Evolutionary conservation across 2,113 vertebrate genomes (phyloP).

Genomic region (Himantopus leucocephalus): DNA sequence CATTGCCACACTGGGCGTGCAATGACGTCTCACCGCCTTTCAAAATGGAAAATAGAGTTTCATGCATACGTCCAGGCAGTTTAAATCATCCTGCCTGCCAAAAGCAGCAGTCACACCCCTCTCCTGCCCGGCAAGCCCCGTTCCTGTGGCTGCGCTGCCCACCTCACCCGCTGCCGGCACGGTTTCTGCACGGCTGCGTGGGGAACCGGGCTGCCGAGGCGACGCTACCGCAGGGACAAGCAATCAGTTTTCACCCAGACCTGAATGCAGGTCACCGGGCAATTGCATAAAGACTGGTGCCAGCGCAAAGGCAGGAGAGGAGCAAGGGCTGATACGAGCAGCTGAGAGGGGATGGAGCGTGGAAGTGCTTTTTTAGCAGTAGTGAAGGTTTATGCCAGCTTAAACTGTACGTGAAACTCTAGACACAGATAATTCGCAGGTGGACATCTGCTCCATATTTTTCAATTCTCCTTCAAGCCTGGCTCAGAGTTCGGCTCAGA

Average conservation of each 20-base stretch:
- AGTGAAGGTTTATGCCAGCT: background rate
- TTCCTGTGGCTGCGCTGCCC: background rate
- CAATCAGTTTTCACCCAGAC: background rate
- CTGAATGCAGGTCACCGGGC: background rate
- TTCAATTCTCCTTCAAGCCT: background rate
- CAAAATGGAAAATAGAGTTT: slow-evolving; percentile 21
- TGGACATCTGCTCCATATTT: background rate
- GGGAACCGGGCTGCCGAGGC: background rate
- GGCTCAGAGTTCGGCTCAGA: background rate
- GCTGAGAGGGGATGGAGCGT: background rate
- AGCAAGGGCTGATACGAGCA: background rate
- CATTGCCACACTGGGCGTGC: background rate
- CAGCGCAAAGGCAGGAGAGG: background rate
- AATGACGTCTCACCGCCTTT: background rate
- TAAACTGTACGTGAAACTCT: background rate
- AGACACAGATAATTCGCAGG: background rate
- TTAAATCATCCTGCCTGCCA: slow-evolving; percentile 9
- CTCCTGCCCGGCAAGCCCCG: background rate
- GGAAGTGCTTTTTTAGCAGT: background rate
- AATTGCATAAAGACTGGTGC: background rate
- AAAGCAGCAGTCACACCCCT: background rate
- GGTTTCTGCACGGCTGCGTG: fast-evolving
- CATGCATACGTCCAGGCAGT: background rate
- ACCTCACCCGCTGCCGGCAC: background rate
- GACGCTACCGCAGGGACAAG: background rate